phyloP scores from a whole-genome alignment of 2,888 invertebrate species.

The Dryobotodes eremita region DNA sequence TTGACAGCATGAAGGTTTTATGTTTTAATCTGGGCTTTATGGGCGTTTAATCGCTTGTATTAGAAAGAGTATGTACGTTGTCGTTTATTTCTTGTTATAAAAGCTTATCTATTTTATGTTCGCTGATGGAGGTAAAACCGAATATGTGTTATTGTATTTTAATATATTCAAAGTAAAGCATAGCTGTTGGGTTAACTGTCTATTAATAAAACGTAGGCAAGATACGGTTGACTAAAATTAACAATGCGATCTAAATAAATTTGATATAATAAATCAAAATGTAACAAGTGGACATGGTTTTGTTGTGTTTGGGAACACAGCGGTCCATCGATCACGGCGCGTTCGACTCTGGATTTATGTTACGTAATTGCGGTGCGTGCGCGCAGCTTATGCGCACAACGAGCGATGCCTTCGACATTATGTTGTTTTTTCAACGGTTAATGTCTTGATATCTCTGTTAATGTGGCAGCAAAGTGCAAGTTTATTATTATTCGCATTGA shows the following conservation, averaged over 20 bases:
- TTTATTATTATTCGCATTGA: slow-evolving; percentile 71
- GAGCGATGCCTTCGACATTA: slow-evolving; percentile 76
- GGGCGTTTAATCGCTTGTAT: slow-evolving; percentile 83
- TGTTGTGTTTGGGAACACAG: slow-evolving; percentile 79
- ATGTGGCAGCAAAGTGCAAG: slow-evolving; percentile 76
- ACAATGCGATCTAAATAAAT: slow-evolving; percentile 76
- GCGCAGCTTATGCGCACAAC: slow-evolving; percentile 71
- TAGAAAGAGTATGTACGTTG: slow-evolving; percentile 73
- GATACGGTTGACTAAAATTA: slow-evolving; percentile 73
- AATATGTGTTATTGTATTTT: slow-evolving; percentile 70
- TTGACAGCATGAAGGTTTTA: slow-evolving; percentile 89
- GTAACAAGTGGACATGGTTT: slow-evolving; percentile 82
- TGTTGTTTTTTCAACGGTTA: slow-evolving; percentile 80
- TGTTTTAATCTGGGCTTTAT: slow-evolving; percentile 89
- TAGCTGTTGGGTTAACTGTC: slow-evolving; percentile 63
- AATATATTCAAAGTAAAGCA: slow-evolving; percentile 71
- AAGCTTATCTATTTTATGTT: slow-evolving; percentile 81
- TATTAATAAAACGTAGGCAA: slow-evolving; percentile 71
- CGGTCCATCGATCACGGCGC: slow-evolving; percentile 86
- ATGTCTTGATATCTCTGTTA: slow-evolving; percentile 83
- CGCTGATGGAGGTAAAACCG: slow-evolving; percentile 74
- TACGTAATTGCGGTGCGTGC: slow-evolving; percentile 86
- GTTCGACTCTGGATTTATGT: slow-evolving; percentile 86
- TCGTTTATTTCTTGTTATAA: slow-evolving; percentile 74
- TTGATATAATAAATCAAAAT: slow-evolving; percentile 82